Evolutionary conservation across 2,888 invertebrate species (phyloP).

Genomic region (Caenorhabditis japonica): DNA sequence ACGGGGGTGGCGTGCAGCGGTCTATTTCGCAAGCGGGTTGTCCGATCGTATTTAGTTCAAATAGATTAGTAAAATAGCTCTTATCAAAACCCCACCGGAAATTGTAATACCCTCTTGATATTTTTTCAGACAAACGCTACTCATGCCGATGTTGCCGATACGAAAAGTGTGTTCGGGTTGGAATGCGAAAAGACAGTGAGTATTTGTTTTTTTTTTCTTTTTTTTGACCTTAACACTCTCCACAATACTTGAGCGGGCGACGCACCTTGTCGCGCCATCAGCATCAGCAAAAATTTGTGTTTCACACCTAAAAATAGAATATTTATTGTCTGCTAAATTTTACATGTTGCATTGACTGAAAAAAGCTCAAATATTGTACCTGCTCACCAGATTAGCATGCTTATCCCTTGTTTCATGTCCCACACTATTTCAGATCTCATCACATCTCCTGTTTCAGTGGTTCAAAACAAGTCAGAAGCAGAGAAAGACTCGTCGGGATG

Average conservation of each 20-base stretch:
- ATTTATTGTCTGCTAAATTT: background rate
- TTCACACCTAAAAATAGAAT: slow-evolving; percentile 25
- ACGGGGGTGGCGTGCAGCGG: too few relatives aligned
- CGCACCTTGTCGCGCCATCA: too few relatives aligned
- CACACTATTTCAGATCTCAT: slow-evolving; percentile 41
- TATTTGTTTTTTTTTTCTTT: slow-evolving; percentile 8
- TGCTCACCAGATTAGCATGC: slow-evolving; percentile 29
- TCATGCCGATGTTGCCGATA: slow-evolving; percentile 59
- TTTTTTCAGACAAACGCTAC: slow-evolving; percentile 58
- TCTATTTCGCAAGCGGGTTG: slow-evolving; percentile 38
- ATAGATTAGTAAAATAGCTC: too few relatives aligned
- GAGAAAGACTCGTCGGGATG: slow-evolving; percentile 42
- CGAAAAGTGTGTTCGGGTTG: slow-evolving; percentile 53
- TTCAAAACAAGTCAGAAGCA: slow-evolving; percentile 47
- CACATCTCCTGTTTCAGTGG: slow-evolving; percentile 55
- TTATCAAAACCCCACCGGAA: too few relatives aligned
- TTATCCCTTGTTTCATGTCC: slow-evolving; percentile 21
- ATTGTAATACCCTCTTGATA: background rate
- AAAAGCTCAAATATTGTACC: slow-evolving; percentile 17
- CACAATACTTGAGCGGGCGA: slow-evolving; percentile 20
- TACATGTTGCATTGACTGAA: too few relatives aligned
- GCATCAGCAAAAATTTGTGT: background rate
- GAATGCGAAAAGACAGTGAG: slow-evolving; percentile 58
- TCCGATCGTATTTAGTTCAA: slow-evolving; percentile 12
- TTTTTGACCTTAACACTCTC: slow-evolving; percentile 32